Evolutionary conservation across 2,888 invertebrate genomes (phyloP).

Genomic region (Phorcus lineatus): DNA sequence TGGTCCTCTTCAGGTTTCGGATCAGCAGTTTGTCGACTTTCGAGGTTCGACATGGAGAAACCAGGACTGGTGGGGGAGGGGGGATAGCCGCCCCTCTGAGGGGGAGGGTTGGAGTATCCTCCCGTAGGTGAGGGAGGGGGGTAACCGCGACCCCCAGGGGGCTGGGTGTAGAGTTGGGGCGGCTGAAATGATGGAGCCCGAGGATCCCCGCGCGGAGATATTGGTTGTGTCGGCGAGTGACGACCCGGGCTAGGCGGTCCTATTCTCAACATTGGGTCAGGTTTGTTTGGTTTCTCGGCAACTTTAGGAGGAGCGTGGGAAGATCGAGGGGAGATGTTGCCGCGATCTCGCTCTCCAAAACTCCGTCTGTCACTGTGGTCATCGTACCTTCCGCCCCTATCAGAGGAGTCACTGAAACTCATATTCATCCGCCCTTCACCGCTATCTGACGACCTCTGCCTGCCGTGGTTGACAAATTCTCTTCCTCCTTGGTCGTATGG

Average conservation of each 20-base stretch:
- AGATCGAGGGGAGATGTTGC: not conserved
- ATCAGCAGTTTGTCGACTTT: slow-evolving; percentile 43
- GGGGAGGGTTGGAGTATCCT: slow-evolving; percentile 10
- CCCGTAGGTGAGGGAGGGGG: not conserved
- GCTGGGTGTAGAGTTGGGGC: slow-evolving; percentile 23
- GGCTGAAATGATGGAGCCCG: slow-evolving; percentile 8
- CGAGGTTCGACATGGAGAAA: slow-evolving; percentile 64
- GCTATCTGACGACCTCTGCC: slow-evolving; percentile 14
- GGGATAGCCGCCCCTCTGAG: slow-evolving; percentile 30
- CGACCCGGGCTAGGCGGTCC: not conserved
- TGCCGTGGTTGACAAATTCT: not conserved
- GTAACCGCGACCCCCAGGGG: not conserved
- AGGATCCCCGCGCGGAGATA: slow-evolving; percentile 35
- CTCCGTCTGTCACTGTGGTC: not conserved
- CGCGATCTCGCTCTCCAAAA: not conserved
- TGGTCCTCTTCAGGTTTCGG: slow-evolving; percentile 23
- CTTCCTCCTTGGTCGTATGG: not conserved
- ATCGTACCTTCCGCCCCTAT: not conserved
- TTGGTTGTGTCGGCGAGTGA: slow-evolving; percentile 21
- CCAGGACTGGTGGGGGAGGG: slow-evolving; percentile 36
- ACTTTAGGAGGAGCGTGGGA: slow-evolving; percentile 29
- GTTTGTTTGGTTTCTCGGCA: slow-evolving; percentile 31
- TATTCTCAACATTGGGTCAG: slow-evolving; percentile 9
- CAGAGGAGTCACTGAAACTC: slow-evolving; percentile 18
- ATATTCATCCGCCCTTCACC: slow-evolving; percentile 12